Evolutionary conservation across 2,888 invertebrate species (phyloP), one percentile per base, ranked within the genome.

Genomic region (Galerucella pusilla): DNA sequence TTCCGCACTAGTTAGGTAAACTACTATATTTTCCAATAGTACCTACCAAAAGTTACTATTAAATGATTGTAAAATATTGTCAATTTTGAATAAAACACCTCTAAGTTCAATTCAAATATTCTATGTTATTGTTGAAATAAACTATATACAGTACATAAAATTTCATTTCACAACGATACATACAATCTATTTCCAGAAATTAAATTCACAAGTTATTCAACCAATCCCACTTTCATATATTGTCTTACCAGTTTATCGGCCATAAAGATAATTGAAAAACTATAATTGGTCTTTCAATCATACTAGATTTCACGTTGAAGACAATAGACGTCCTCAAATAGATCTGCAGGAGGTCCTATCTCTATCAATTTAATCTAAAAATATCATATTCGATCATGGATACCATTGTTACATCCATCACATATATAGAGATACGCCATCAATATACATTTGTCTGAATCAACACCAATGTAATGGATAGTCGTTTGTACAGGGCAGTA

Each of bases 371-470:
- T 61, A 49, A 69, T 61, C 69, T 11, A 61, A 61, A 69, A 69
- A 69, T 59, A 68, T 68, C 59, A 45, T 20, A 20, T 46, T 65
- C 64, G 64, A 61, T 69, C 59, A 12, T 61, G 20, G 49, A 46
- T 61, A 35, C 16, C 49, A 69, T 69, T 69, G 69, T 69, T 69
- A 46, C 14, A 54, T 69, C 49, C 35, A 60, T 60, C 68, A 60
- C 54, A 60, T 20, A 46, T 14, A 45, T 20, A 69, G 49, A 16
- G 69, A 49, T 67, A 35, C 6, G 7, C 11, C 63, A 71, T 75
- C 71, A 57, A 42, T 35, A 74, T 70, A 71, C 16, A 75, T 75
- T 75, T 64, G 75, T 71, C 71, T 68, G 35, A 46, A 75, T 75
- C 75, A 68, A 71, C 71, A 71, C 61, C 57, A 66, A 54, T 69